These are phyloP conservation scores for Stichopus chloronotus DNA, from an alignment of 35 echinoderm and acorn worm genomes.

Conservation along the genomic window DNA sequence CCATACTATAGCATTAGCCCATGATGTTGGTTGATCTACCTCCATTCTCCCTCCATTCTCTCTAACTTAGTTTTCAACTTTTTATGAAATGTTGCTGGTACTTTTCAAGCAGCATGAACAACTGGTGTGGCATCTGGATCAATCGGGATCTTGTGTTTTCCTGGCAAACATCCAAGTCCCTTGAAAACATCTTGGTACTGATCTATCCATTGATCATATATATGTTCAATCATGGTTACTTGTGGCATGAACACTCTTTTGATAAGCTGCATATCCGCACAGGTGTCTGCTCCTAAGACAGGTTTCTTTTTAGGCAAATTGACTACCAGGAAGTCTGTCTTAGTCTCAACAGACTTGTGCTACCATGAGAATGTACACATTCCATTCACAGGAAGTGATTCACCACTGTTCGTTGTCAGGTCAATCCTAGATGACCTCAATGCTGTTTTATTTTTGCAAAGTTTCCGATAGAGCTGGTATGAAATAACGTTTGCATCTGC, in stretches of 20 bases:
- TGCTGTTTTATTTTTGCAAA: neutral
- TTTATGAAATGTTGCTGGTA: neutral
- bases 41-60: neutral
- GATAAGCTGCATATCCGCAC: slow-evolving; percentile 7
- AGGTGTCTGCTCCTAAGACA: neutral
- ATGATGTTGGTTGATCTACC: slow-evolving; percentile 17
- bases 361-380: neutral
- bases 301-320: slow-evolving; percentile 20
- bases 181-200: slow-evolving; percentile 41
- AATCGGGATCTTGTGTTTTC: slow-evolving; percentile 34
- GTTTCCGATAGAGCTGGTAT: neutral
- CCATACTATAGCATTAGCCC: slow-evolving; percentile 57
- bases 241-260: neutral
- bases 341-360: neutral
- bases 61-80: slow-evolving; percentile 7
- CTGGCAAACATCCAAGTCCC: slow-evolving; percentile 1
- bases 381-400: neutral
- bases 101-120: slow-evolving; percentile 16
- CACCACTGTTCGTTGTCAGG: neutral
- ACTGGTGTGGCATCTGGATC: slow-evolving; percentile 1
- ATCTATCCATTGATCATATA: neutral
- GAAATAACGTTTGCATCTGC: slow-evolving; percentile 1
- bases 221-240: neutral
- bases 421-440: neutral
- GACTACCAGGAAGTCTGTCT: slow-evolving; percentile 1